These are phyloP conservation scores for Orthosia cruda DNA, from an alignment of 2,888 invertebrate genomes.

Conservation along the genomic window DNA sequence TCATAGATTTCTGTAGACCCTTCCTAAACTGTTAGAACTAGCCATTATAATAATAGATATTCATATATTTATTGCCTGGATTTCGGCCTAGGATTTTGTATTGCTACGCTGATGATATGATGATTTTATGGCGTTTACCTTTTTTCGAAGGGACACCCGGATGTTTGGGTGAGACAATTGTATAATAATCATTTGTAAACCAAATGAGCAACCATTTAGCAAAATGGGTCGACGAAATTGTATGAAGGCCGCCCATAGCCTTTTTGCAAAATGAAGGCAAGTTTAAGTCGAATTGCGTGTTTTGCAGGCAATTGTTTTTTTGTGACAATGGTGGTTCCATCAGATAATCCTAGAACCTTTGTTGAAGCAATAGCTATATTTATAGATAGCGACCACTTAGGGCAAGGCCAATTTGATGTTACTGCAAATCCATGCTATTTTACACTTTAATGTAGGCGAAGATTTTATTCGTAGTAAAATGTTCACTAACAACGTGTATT, in stretches of 20 bases:
- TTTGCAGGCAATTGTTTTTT: slow-evolving; percentile 29
- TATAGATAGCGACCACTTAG: neutral
- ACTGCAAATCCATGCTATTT: neutral
- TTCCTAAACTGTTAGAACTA: slow-evolving; percentile 69
- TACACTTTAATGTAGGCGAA: neutral
- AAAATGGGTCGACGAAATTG: slow-evolving; percentile 37
- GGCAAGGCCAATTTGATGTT: neutral
- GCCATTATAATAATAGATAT: slow-evolving; percentile 64
- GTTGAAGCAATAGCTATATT: neutral
- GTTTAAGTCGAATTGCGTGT: slow-evolving; percentile 12
- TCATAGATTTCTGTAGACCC: slow-evolving; percentile 65
- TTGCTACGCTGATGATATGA: slow-evolving; percentile 42
- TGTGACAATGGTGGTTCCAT: neutral
- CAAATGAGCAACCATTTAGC: slow-evolving; percentile 49
- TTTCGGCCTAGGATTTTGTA: slow-evolving; percentile 41
- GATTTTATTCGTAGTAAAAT: neutral
- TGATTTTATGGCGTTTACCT: slow-evolving; percentile 46
- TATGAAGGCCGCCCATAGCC: slow-evolving; percentile 31
- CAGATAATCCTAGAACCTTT: neutral
- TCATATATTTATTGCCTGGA: slow-evolving; percentile 62
- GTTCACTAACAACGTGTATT: neutral
- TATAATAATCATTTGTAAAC: slow-evolving; percentile 53
- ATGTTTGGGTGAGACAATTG: slow-evolving; percentile 36
- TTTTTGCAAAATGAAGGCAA: slow-evolving; percentile 27
- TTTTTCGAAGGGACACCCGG: slow-evolving; percentile 20